Percentiles rank a stretch among this genome's conserved stretches.
phyloP scores from a whole-genome alignment of 2,113 vertebrate genomes.

The Osmerus eperlanus region DNA sequence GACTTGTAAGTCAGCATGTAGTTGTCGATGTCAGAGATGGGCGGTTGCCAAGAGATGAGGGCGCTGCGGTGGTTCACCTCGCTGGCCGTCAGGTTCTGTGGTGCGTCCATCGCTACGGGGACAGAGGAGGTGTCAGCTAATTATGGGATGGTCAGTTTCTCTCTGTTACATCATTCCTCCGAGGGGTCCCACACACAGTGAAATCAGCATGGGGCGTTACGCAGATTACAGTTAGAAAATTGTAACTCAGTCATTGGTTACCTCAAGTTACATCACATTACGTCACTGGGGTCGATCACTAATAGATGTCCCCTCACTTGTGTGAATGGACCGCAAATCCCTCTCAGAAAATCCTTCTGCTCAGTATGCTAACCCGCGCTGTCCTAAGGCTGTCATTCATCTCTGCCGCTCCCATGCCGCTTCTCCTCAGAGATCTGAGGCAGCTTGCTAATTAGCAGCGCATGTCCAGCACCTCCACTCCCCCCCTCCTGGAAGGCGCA shows the following conservation, averaged over 20 bases:
- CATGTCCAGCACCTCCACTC: slow-evolving; percentile 29
- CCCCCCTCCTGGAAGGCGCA: neutral
- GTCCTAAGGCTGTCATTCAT: neutral
- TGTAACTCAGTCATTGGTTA: slow-evolving; percentile 46
- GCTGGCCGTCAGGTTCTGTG: slow-evolving; percentile 87
- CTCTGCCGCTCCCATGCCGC: neutral
- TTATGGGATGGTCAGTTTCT: neutral
- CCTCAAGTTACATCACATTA: slow-evolving; percentile 58
- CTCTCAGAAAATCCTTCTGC: neutral
- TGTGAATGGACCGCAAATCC: neutral
- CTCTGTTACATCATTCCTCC: neutral
- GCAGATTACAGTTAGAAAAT: no score
- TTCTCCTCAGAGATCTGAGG: slow-evolving; percentile 19
- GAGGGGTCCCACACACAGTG: no score
- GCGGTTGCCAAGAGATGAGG: slow-evolving; percentile 91
- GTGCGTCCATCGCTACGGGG: slow-evolving; percentile 86
- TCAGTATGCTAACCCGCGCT: slow-evolving; percentile 5
- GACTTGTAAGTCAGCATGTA: slow-evolving; percentile 94
- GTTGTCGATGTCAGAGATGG: slow-evolving; percentile 87
- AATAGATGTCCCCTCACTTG: neutral
- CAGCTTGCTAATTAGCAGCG: slow-evolving; percentile 48
- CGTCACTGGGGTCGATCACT: slow-evolving; percentile 6
- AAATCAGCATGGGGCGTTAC: no score
- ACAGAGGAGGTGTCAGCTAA: neutral
- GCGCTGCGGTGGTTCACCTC: slow-evolving; percentile 90